These are phyloP conservation scores for Achlya flavicornis DNA, from an alignment of 2,888 invertebrate species.

Conservation along the genomic window DNA sequence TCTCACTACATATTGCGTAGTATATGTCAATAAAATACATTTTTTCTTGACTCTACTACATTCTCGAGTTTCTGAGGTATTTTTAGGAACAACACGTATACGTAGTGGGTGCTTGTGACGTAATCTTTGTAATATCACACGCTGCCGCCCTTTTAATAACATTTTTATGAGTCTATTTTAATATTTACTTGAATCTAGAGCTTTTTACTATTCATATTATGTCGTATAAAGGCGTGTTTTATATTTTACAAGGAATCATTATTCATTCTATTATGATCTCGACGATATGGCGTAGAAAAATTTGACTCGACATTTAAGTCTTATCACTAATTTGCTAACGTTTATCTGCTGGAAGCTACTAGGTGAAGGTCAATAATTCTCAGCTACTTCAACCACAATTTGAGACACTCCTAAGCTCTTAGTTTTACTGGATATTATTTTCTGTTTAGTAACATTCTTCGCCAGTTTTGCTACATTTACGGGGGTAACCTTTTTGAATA, in stretches of 20 bases:
- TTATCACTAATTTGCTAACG: neutral
- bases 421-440: no score
- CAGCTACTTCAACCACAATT: no score
- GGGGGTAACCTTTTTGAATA: no score
- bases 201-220: neutral
- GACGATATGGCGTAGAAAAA: neutral
- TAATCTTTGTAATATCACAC: neutral
- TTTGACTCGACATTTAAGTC: neutral
- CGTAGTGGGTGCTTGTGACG: neutral
- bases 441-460: no score
- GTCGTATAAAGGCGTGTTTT: neutral
- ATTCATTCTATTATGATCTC: conserved; percentile 1
- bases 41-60: neutral
- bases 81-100: neutral
- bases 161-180: neutral
- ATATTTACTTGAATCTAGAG: neutral
- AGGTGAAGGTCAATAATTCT: neutral
- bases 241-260: neutral
- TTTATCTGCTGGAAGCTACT: neutral
- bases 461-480: no score
- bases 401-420: neutral
- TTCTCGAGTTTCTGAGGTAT: neutral
- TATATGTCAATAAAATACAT: neutral
- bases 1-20: no score
- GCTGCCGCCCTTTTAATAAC: conserved; percentile 4